Evolutionary conservation across 2,113 vertebrate species (phyloP).

Genomic region (Pachycephala philippinensis): DNA sequence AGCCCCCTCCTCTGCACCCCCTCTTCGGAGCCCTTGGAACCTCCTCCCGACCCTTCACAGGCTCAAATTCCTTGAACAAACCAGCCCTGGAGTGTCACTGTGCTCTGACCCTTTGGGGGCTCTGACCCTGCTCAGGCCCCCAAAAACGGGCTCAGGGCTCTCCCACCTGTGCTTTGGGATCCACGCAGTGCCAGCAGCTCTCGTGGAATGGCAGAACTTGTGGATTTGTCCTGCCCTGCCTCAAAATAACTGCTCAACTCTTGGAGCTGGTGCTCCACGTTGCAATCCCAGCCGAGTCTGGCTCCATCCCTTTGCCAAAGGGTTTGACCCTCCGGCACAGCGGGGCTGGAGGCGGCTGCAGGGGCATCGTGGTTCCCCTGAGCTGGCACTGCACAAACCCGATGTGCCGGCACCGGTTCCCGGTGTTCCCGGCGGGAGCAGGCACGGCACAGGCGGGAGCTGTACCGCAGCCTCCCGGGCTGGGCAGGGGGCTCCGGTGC

Average conservation of each 20-base stretch:
- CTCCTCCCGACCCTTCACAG: background rate
- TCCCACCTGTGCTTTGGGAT: background rate
- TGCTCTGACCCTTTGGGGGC: background rate
- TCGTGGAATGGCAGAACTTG: background rate
- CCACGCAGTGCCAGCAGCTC: background rate
- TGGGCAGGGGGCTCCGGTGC: background rate
- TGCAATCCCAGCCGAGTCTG: background rate
- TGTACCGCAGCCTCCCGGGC: background rate
- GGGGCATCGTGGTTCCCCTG: background rate
- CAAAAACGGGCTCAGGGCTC: fast-evolving
- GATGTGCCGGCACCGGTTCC: background rate
- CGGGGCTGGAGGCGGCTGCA: background rate
- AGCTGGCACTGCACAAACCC: background rate
- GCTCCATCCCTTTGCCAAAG: background rate
- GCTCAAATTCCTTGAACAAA: background rate
- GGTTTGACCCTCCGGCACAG: background rate
- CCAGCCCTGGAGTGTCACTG: fast-evolving
- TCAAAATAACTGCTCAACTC: background rate
- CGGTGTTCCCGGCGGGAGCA: background rate
- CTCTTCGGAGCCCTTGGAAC: background rate
- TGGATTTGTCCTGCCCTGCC: background rate
- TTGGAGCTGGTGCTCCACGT: background rate
- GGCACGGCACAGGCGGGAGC: background rate
- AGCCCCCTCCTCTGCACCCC: background rate
- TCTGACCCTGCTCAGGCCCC: background rate